Conservation (phyloP, 2,113 vertebrate species). For the Ovibos moschatus region DNA sequence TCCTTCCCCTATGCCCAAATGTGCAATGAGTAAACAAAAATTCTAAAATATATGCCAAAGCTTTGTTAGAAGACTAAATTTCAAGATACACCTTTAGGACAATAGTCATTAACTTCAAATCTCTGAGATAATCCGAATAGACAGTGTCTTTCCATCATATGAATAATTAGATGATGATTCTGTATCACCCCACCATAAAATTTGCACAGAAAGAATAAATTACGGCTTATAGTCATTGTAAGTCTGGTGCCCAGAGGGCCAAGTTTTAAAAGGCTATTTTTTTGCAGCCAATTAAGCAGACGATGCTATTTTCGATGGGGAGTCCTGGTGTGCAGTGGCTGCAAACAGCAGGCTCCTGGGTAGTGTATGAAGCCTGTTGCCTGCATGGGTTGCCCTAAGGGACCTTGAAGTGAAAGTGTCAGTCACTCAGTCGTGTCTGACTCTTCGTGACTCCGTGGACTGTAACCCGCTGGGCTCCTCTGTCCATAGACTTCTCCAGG, state of each 20-base stretch:
- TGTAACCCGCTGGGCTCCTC: neutral
- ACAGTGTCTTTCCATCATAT: neutral
- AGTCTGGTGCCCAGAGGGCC: neutral
- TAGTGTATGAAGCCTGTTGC: neutral
- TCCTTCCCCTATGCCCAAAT: neutral
- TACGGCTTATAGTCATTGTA: too few species aligned
- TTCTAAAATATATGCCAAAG: neutral
- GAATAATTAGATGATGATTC: neutral
- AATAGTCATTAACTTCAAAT: neutral
- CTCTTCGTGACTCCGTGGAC: fast-evolving
- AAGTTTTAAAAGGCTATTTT: neutral
- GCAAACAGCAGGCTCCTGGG: neutral
- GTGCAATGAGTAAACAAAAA: neutral
- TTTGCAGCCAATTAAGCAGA: neutral
- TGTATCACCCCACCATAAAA: neutral
- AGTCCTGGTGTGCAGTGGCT: neutral
- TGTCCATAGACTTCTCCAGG: neutral
- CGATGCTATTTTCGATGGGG: fast-evolving
- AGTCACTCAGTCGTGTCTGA: neutral
- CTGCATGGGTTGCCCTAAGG: neutral
- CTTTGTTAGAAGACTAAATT: neutral
- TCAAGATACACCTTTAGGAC: neutral
- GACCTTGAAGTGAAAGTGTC: neutral
- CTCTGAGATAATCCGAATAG: neutral
- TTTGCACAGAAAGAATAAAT: neutral